Evolutionary conservation across 2,888 invertebrate genomes (phyloP).

Genomic region (Pheosia tremula): DNA sequence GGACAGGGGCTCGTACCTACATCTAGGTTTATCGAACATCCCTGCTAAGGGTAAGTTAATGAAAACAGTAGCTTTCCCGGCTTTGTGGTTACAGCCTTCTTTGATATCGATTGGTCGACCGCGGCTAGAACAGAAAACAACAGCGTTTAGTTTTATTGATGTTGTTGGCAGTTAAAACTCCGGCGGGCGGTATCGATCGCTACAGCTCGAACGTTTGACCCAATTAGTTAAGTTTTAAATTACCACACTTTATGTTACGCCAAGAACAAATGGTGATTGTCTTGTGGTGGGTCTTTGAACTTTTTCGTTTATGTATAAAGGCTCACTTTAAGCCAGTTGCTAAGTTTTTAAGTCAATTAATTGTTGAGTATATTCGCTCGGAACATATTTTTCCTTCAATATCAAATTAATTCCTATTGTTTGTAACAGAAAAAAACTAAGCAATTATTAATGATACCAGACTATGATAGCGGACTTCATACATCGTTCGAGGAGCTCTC

Average conservation of each 20-base stretch:
- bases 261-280: constrained; percentile 11
- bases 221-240: constrained; percentile 75
- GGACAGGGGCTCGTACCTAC: too few relatives aligned
- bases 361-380: not conserved
- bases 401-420: too few relatives aligned
- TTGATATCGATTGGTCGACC: constrained; percentile 59
- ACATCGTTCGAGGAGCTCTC: too few relatives aligned
- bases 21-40: too few relatives aligned
- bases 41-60: not conserved
- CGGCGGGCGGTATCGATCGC: constrained; percentile 62
- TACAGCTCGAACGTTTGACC: constrained; percentile 69
- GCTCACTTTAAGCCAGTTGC: not conserved
- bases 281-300: constrained; percentile 4
- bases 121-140: constrained; percentile 54
- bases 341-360: not conserved
- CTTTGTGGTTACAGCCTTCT: constrained; percentile 33
- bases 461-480: too few relatives aligned
- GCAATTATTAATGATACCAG: too few relatives aligned
- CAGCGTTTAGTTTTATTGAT: constrained; percentile 70
- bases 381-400: too few relatives aligned
- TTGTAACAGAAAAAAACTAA: too few relatives aligned
- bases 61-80: constrained; percentile 2
- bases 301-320: not conserved
- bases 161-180: constrained; percentile 61
- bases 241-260: constrained; percentile 44